Evolutionary conservation across 2,888 invertebrate genomes (phyloP).

Genomic region (Hemithea aestivaria): DNA sequence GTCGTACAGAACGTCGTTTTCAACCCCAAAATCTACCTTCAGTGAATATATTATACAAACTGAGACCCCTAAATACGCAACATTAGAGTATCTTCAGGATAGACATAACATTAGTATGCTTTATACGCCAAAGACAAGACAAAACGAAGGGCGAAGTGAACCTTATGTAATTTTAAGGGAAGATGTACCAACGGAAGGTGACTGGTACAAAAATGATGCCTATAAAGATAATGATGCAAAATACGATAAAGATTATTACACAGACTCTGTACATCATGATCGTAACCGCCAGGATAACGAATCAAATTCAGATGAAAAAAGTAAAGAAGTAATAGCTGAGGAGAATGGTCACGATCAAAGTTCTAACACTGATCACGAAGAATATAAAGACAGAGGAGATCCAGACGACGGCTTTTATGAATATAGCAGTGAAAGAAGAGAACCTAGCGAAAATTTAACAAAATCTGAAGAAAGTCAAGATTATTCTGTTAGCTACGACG

Average conservation of each 20-base stretch:
- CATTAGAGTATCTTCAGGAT: slow-evolving; percentile 28
- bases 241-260: slow-evolving; percentile 20
- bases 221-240: slow-evolving; percentile 24
- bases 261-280: slow-evolving; percentile 14
- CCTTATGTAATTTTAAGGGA: slow-evolving; percentile 17
- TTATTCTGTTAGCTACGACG: background rate
- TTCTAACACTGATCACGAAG: background rate
- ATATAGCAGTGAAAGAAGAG: too few relatives aligned
- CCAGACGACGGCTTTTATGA: too few relatives aligned
- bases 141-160: slow-evolving; percentile 6
- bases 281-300: slow-evolving; percentile 10
- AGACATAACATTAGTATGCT: slow-evolving; percentile 31
- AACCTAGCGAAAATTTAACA: too few relatives aligned
- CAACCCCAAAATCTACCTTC: slow-evolving; percentile 20
- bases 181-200: slow-evolving; percentile 13
- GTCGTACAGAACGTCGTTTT: slow-evolving; percentile 29
- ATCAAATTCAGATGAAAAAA: background rate
- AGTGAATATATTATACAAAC: slow-evolving; percentile 21
- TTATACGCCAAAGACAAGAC: slow-evolving; percentile 21
- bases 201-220: slow-evolving; percentile 26
- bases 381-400: too few relatives aligned
- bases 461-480: background rate
- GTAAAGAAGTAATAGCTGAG: background rate
- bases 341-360: background rate
- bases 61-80: slow-evolving; percentile 29